These are phyloP conservation scores for Coleophora deauratella DNA, from an alignment of 2,888 invertebrate species.

Conservation along the genomic window DNA sequence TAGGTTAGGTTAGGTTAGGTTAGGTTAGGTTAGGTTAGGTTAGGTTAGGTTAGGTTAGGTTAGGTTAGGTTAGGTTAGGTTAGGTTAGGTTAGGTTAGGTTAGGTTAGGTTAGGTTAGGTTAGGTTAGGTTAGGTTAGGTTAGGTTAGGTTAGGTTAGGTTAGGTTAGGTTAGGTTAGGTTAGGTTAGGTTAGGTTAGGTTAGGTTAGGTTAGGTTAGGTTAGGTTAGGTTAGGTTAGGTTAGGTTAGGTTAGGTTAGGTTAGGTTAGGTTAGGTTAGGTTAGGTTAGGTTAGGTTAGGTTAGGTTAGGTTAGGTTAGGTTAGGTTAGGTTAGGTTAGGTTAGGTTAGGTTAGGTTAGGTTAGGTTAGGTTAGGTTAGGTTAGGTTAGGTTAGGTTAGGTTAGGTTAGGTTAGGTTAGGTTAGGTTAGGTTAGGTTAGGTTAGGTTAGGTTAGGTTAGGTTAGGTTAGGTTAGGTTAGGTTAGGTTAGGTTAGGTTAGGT, in stretches of 20 bases:
- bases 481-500: no score
- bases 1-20: slow-evolving; percentile 9
- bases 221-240: slow-evolving; percentile 15
- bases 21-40: slow-evolving; percentile 11
- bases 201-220: slow-evolving; percentile 21
- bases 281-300: slow-evolving; percentile 12
- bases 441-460: slow-evolving; percentile 14
- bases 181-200: slow-evolving; percentile 26
- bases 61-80: slow-evolving; percentile 11
- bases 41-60: slow-evolving; percentile 11
- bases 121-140: slow-evolving; percentile 11
- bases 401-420: no score
- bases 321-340: slow-evolving; percentile 8
- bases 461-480: slow-evolving; percentile 9
- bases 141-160: slow-evolving; percentile 18
- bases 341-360: slow-evolving; percentile 14
- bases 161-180: slow-evolving; percentile 26
- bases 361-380: slow-evolving; percentile 11
- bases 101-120: slow-evolving; percentile 11
- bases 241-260: slow-evolving; percentile 15
- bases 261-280: slow-evolving; percentile 7
- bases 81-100: slow-evolving; percentile 11
- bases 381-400: slow-evolving; percentile 15
- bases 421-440: slow-evolving; percentile 18
- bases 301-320: no score